Evolutionary conservation across 2,113 vertebrate species (phyloP).

Genomic region (Pavo muticus): DNA sequence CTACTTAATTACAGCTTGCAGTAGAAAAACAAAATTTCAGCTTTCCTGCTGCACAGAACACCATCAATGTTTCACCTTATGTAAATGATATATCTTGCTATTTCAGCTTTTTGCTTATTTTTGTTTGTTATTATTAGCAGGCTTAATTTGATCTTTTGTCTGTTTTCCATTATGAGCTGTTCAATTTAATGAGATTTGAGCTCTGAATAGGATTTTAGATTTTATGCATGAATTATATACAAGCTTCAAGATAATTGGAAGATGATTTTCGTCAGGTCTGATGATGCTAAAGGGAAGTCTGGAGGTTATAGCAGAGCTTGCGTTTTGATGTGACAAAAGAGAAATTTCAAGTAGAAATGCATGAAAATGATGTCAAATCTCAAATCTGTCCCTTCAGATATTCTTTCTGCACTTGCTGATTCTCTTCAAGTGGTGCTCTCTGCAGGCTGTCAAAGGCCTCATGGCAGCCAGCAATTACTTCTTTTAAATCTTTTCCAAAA

Average conservation of each 20-base stretch:
- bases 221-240: constrained; percentile 2
- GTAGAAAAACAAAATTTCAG: not conserved
- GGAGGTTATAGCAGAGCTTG: not conserved
- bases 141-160: constrained; percentile 19
- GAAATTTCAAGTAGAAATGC: constrained; percentile 4
- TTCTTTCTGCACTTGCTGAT: not conserved
- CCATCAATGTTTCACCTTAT: not conserved
- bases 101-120: not conserved
- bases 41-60: not conserved
- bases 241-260: constrained; percentile 32
- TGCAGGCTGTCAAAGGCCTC: constrained; percentile 5
- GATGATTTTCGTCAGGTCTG: not conserved
- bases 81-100: not conserved
- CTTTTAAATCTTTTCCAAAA: constrained; percentile 45
- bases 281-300: not conserved
- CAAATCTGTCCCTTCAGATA: not conserved
- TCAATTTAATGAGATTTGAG: constrained; percentile 45
- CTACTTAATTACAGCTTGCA: not conserved
- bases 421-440: not conserved
- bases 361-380: not conserved
- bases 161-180: not conserved
- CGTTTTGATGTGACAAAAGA: constrained; percentile 12
- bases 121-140: constrained; percentile 19
- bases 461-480: constrained; percentile 16
- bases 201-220: constrained; percentile 36